These are phyloP conservation scores for Astreopora myriophthalma DNA, from an alignment of 64 coral and sea anemone genomes.

Conservation along the genomic window DNA sequence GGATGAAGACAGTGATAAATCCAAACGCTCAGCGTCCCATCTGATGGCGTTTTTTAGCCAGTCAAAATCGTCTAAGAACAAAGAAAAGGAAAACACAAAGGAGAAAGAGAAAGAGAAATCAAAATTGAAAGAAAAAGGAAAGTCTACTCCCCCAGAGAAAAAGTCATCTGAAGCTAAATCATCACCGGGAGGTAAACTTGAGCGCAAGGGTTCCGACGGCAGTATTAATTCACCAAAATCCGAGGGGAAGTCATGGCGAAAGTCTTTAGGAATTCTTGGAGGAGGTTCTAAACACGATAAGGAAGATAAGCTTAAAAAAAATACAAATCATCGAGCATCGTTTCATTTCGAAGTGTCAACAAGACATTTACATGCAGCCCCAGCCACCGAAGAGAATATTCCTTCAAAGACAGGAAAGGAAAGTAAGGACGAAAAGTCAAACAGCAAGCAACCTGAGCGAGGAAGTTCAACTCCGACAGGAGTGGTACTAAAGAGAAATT, in stretches of 20 bases:
- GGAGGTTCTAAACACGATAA: constrained; percentile 38
- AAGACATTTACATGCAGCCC: neutral
- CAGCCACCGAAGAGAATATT: neutral
- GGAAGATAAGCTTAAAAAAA: constrained; percentile 25
- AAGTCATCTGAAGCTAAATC: neutral
- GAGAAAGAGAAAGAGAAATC: constrained; percentile 28
- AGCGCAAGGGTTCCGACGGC: neutral
- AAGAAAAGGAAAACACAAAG: constrained; percentile 16
- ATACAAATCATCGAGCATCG: neutral
- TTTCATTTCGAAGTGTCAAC: neutral
- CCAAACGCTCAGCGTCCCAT: constrained; percentile 26
- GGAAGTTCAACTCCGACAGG: neutral
- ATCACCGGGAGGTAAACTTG: neutral
- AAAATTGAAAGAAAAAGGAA: constrained; percentile 29
- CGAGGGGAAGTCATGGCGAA: constrained; percentile 25
- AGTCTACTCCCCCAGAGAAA: constrained; percentile 14
- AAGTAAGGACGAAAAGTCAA: neutral
- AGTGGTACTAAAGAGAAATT: neutral
- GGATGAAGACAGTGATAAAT: constrained; percentile 8
- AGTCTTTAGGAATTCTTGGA: constrained; percentile 27
- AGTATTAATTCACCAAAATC: neutral
- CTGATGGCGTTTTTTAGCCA: constrained; percentile 24
- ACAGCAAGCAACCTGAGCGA: neutral
- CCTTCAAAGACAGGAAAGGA: neutral
- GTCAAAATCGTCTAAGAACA: constrained; percentile 24